phyloP scores from a whole-genome alignment of 2,113 vertebrate species.

The Salvelinus namaycush region DNA sequence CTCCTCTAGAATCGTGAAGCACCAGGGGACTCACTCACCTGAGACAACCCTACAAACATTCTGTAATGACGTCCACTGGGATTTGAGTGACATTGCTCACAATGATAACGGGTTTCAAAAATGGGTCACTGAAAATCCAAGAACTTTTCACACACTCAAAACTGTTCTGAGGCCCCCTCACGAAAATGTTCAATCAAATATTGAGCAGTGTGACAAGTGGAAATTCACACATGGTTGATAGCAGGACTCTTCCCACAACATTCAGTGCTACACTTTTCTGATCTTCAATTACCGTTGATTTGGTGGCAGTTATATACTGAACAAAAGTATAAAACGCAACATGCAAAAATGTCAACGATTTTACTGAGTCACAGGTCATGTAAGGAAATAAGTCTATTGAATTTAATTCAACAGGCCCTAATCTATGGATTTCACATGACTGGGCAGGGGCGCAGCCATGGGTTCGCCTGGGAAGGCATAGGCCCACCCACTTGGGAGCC shows the following conservation, averaged over 20 bases:
- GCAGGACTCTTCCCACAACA: neutral
- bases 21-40: neutral
- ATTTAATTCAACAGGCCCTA: too few relatives aligned
- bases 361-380: too few relatives aligned
- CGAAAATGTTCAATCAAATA: too few relatives aligned
- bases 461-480: too few relatives aligned
- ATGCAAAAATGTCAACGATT: too few relatives aligned
- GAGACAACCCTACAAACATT: neutral
- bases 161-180: neutral
- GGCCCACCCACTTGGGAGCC: too few relatives aligned
- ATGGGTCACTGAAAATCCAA: neutral
- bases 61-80: constrained; percentile 3
- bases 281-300: neutral
- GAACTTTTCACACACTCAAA: neutral
- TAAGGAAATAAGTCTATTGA: too few relatives aligned
- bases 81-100: neutral
- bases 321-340: too few relatives aligned
- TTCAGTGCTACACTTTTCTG: neutral
- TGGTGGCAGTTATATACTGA: too few relatives aligned
- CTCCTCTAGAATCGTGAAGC: neutral
- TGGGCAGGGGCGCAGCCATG: too few relatives aligned
- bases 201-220: neutral
- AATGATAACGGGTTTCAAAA: neutral
- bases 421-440: too few relatives aligned
- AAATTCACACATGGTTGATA: neutral